phyloP scores from a whole-genome alignment of 2,888 invertebrate species.

The Acrobeloides nanus region DNA sequence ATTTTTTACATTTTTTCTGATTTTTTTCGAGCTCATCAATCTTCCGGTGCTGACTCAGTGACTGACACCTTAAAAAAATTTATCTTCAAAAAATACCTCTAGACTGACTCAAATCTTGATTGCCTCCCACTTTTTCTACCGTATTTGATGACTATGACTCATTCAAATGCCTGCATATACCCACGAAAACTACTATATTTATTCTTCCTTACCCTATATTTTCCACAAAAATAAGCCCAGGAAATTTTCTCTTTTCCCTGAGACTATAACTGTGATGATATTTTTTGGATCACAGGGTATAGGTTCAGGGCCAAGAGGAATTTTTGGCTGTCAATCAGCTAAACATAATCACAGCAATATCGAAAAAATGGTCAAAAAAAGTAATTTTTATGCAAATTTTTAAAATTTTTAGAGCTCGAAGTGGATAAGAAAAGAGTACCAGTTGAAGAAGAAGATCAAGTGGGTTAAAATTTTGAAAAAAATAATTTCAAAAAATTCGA shows the following conservation, averaged over 20 bases:
- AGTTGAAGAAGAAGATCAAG: conserved; percentile 9
- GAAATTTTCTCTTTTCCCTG: conserved; percentile 24
- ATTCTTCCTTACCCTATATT: neutral
- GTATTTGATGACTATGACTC: conserved; percentile 13
- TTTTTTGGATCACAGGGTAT: conserved; percentile 24
- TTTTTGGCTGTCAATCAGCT: neutral
- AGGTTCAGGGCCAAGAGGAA: conserved; percentile 24
- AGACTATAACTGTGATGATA: conserved; percentile 32
- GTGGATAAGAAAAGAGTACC: conserved; percentile 11
- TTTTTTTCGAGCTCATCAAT: no score
- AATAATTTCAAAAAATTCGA: conserved; percentile 6
- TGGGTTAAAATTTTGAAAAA: neutral
- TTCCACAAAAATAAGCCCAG: neutral
- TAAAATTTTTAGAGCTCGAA: conserved; percentile 17
- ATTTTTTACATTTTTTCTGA: no score
- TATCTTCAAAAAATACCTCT: no score
- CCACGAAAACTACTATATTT: no score
- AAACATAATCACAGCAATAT: neutral
- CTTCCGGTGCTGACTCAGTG: no score
- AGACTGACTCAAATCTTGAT: no score
- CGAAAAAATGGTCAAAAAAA: neutral
- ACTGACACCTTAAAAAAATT: no score
- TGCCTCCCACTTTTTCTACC: neutral
- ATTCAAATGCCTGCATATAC: no score
- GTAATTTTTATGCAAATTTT: no score